Base-by-base conservation (phyloP, 2,113 vertebrate species). In the Dasyprocta punctata region DNA sequence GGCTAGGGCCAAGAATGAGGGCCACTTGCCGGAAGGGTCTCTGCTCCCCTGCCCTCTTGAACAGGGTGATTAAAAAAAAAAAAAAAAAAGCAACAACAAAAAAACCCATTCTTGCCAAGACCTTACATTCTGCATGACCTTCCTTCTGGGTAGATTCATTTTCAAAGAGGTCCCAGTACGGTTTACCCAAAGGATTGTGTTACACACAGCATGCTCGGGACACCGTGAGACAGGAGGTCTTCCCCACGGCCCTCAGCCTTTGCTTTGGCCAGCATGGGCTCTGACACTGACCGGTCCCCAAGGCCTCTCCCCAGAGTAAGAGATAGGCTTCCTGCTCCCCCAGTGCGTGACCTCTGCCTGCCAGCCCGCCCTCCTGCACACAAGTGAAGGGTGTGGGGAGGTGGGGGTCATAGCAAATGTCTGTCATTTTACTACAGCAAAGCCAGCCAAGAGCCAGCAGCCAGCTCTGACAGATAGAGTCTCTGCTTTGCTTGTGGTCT, bases 201-300 rank as follows among this genome's bases (percentile, higher is more conserved):
- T 49, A 13, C 1, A 3, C 1, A 26, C 8, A 30, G 67, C 13
- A 1, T 80, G 26, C 41, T 52, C 69, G 24, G 54, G 81, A 52
- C n/a, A 10, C 41, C 0, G 0, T 14, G 58, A 86, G 52, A 87
- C 0, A 2, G 0, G 17, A 47, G 83, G 8, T 4, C 2, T 87
- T 41, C 60, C 61, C 26, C 56, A 33, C 14, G 77, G 54, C 36
- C 22, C n/a, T 63, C 16, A 81, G 47, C 47, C 3, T 90, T 11
- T 81, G 38, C 30, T 71, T 83, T 60, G 36, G 26, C 90, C 80
- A 54, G 10, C 0, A 1, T 0, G 0, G 8, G 58, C 47, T 65
- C 61, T 38, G n/a, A 83, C 4, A 10, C 49, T 56, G 78, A 95
- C 60, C 63, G 9, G 47, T 71, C 38, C n/a, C 38, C 30, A 49